A percentile compares a stretch with the other conserved stretches of the same genome.
These are phyloP conservation scores for Pogoniulus pusillus DNA, from an alignment of 2,797 vertebrate species.

Conservation along the genomic window DNA sequence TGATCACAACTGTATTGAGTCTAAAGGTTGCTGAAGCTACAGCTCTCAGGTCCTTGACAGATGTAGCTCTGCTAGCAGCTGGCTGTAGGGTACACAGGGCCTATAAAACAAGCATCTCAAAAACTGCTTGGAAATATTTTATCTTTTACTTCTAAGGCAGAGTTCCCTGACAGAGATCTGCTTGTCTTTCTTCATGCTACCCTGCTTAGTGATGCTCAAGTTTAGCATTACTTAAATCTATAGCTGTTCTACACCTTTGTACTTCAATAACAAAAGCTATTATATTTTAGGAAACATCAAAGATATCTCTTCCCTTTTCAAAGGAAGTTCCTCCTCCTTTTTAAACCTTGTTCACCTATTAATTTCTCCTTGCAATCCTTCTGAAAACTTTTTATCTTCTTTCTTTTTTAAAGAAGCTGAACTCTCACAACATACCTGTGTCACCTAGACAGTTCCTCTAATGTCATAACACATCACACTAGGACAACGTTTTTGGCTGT, in stretches of 20 bases:
- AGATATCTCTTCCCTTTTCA: neutral
- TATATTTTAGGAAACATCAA: neutral
- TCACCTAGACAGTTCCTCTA: neutral
- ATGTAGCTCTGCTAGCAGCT: neutral
- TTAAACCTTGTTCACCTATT: neutral
- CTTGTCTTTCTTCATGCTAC: neutral
- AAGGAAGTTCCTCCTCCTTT: neutral
- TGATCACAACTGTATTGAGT: neutral
- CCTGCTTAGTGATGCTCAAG: neutral
- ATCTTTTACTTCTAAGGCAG: neutral
- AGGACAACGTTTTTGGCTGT: neutral
- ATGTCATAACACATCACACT: neutral
- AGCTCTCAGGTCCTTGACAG: neutral
- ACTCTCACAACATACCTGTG: neutral
- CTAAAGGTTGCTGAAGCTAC: neutral
- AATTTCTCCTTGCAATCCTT: neutral
- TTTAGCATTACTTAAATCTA: neutral
- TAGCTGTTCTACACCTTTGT: neutral
- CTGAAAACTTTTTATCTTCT: neutral
- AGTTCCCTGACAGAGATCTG: neutral
- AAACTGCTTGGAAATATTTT: neutral
- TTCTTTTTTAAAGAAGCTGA: neutral
- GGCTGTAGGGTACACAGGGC: neutral
- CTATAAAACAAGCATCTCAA: neutral
- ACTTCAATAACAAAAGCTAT: neutral